phyloP scores from a whole-genome alignment of 2,113 vertebrate species.

The Lophotis ruficrista region DNA sequence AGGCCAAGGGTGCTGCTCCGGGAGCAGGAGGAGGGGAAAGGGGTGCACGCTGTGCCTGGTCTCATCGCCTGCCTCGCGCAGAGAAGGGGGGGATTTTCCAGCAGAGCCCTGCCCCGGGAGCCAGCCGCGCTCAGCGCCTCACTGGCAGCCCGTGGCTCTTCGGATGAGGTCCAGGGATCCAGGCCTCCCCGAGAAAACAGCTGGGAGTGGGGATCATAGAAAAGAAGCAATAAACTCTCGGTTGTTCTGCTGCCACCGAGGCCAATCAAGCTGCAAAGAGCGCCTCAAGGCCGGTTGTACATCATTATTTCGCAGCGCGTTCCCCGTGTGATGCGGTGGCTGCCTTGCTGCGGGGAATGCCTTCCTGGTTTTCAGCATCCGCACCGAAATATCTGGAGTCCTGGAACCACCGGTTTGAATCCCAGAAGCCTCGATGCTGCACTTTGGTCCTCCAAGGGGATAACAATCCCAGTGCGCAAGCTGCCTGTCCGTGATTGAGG shows the following conservation, averaged over 20 bases:
- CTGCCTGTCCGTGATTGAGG: not conserved
- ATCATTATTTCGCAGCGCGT: not conserved
- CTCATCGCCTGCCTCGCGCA: not conserved
- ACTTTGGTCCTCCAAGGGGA: not conserved
- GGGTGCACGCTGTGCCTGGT: not conserved
- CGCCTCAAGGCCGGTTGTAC: constrained; percentile 42
- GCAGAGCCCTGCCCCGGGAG: not conserved
- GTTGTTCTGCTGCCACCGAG: constrained; percentile 55
- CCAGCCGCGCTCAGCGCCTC: not conserved
- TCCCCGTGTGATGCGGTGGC: constrained; percentile 1
- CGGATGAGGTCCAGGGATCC: not conserved
- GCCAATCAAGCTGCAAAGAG: constrained; percentile 61
- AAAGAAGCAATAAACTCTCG: constrained; percentile 42
- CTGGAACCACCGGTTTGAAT: not conserved
- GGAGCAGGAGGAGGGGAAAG: not conserved
- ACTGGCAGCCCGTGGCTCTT: not conserved
- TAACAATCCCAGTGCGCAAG: not conserved
- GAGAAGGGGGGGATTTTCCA: not conserved
- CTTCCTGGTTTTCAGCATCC: not conserved
- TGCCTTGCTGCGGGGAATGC: constrained; percentile 23
- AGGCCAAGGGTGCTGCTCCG: not conserved
- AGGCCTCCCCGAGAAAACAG: constrained; percentile 18
- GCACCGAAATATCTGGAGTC: not conserved
- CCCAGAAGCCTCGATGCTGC: not conserved
- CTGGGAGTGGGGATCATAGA: constrained; percentile 46